Evolutionary conservation across 1,140 invertebrate genomes (phyloP).

Genomic region (Danaus plexippus): DNA sequence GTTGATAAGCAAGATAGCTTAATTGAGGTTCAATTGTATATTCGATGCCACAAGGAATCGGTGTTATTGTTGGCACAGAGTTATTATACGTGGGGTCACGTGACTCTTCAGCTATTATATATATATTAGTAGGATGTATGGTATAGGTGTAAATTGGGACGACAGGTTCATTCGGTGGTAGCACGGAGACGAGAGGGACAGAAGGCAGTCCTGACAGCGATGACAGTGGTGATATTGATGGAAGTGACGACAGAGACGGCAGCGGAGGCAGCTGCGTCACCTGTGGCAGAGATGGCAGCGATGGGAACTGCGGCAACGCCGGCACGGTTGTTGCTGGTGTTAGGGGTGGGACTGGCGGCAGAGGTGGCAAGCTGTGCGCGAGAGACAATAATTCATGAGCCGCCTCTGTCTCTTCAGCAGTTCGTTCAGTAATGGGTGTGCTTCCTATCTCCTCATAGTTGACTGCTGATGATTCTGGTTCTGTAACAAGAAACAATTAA

Average conservation of each 20-base stretch:
- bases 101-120: slow-evolving; percentile 52
- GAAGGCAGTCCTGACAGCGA: neutral
- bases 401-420: slow-evolving; percentile 86
- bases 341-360: too few species aligned
- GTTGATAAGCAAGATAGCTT: slow-evolving; percentile 38
- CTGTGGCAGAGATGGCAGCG: slow-evolving; percentile 36
- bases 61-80: slow-evolving; percentile 19
- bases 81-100: slow-evolving; percentile 35
- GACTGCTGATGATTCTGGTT: slow-evolving; percentile 11
- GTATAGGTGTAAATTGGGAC: slow-evolving; percentile 49
- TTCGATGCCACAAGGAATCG: slow-evolving; percentile 27
- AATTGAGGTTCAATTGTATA: slow-evolving; percentile 36
- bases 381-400: slow-evolving; percentile 88
- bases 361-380: slow-evolving; percentile 77
- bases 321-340: too few species aligned
- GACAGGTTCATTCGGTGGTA: slow-evolving; percentile 26
- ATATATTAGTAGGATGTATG: slow-evolving; percentile 50
- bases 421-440: slow-evolving; percentile 31
- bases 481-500: slow-evolving; percentile 15
- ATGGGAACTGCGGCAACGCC: too few species aligned
- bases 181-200: slow-evolving; percentile 1
- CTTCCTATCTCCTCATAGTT: slow-evolving; percentile 35
- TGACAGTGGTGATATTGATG: slow-evolving; percentile 13
- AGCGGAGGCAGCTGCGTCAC: slow-evolving; percentile 20
- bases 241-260: slow-evolving; percentile 31